Evolutionary conservation across 2,797 vertebrate species (phyloP), one percentile per base, ranked within the genome.

Genomic region (Meriones psammophilus): DNA sequence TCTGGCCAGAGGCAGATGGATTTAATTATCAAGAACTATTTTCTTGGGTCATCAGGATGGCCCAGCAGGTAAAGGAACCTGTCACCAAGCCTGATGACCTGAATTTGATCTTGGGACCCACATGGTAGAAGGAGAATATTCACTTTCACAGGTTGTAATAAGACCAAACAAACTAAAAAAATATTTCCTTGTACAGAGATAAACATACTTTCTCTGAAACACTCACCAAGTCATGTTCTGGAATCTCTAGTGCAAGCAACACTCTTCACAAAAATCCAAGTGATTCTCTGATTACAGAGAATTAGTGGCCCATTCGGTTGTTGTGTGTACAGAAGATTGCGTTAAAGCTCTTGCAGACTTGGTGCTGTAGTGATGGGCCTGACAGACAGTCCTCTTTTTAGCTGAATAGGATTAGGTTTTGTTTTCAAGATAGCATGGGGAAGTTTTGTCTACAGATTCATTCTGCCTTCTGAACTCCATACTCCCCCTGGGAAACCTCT

Each of bases 381-480:
- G 39, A 94, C n/a, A 88, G 68, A 94, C 50, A 76, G 81, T 26
- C 50, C 33, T 88, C 33, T 6, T 66, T 39, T 36, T 64, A 69
- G 64, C n/a, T 54, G 15, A 85, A 42, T 30, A 56, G 42, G 46
- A 89, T 36, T 68, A 42, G 85, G 66, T 62, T 92, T 26, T 60
- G 54, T 69, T 96, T 96, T 79, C 46, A 69, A 50, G 80, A 56
- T 9, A 90, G 77, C 12, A 64, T 5, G 76, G 88, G 33, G 54
- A 87, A 58, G 30, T 91, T 94, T 89, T 69, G 66, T 50, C 86
- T 89, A n/a, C 20, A 69, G 81, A 87, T 88, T 94, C 71, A 42
- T 93, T 91, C 95, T 94, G 85, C 86, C 79, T 96, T 94, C 79
- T 96, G 79, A 95, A 94, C 64, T 84, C 93, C 24, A 42, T 88